Conservation (phyloP, 2,113 vertebrate genomes). For the Rhinoderma darwinii region DNA sequence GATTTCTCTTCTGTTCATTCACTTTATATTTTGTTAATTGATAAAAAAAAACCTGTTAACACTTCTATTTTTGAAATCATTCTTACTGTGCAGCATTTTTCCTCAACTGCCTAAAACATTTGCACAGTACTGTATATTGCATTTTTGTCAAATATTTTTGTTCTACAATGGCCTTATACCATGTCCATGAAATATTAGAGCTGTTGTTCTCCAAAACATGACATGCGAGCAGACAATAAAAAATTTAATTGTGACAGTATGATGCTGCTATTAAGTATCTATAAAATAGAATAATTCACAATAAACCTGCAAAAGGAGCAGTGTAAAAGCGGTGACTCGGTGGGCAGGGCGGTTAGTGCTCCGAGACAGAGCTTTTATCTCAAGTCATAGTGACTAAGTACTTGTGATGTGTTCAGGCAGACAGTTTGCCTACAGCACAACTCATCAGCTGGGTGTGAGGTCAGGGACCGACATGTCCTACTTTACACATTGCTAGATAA, state of each 20-base stretch:
- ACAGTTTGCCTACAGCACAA: conserved; percentile 40
- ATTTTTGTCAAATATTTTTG: too few relatives aligned
- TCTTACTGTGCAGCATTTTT: too few relatives aligned
- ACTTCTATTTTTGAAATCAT: too few relatives aligned
- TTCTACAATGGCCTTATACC: too few relatives aligned
- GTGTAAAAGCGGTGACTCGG: conserved; percentile 24
- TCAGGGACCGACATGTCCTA: conserved; percentile 39
- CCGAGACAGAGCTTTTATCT: conserved; percentile 17
- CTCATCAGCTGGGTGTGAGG: conserved; percentile 7
- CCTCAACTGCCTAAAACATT: too few relatives aligned
- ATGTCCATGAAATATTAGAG: too few relatives aligned
- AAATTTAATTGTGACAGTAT: background rate
- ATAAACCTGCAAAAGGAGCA: background rate
- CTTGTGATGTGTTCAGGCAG: conserved; percentile 39
- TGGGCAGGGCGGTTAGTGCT: conserved; percentile 22
- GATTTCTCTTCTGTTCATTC: too few relatives aligned
- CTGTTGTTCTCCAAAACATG: too few relatives aligned
- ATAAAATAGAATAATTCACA: background rate
- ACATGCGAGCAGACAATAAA: background rate
- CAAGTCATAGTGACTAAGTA: background rate
- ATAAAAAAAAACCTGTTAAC: too few relatives aligned
- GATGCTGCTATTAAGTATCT: background rate
- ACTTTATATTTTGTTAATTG: too few relatives aligned
- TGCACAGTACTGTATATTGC: too few relatives aligned
- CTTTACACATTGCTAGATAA: background rate